phyloP scores from a whole-genome alignment of 2,113 vertebrate species.

The Theropithecus gelada region DNA sequence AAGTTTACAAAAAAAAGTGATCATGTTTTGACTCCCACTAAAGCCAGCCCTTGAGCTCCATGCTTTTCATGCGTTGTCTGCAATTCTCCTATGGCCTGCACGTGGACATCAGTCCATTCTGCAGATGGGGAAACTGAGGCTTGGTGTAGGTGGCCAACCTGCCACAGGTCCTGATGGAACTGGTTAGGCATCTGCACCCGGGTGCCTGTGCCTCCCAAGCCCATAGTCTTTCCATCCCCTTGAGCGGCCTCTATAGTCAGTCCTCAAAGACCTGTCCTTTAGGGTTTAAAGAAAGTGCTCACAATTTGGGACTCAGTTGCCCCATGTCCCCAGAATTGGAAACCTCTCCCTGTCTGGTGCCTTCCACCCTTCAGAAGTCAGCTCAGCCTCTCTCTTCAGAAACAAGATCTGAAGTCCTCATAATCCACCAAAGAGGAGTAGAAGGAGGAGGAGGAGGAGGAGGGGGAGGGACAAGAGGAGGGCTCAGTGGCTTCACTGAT shows the following conservation, averaged over 20 bases:
- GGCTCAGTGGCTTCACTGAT: neutral
- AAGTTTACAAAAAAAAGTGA: neutral
- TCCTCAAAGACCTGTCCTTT: neutral
- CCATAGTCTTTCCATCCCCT: neutral
- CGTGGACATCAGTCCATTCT: rapidly evolving
- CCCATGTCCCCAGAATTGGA: too few relatives aligned
- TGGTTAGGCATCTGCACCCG: too few relatives aligned
- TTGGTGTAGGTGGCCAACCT: neutral
- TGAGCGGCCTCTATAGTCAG: too few relatives aligned
- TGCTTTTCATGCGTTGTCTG: rapidly evolving
- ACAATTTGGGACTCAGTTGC: neutral
- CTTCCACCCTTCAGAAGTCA: neutral
- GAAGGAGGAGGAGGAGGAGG: neutral
- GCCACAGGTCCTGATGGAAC: neutral
- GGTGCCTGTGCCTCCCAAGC: neutral
- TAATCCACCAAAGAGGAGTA: neutral
- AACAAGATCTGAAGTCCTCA: neutral
- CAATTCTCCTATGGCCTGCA: rapidly evolving
- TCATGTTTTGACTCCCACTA: neutral
- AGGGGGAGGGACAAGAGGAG: neutral
- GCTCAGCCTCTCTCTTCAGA: neutral
- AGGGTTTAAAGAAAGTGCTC: neutral
- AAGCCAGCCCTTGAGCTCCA: neutral
- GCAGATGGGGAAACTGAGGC: neutral
- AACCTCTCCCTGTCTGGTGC: rapidly evolving